Conservation (phyloP, 92 coral and sea anemone species). For the Actinostola sp. region DNA sequence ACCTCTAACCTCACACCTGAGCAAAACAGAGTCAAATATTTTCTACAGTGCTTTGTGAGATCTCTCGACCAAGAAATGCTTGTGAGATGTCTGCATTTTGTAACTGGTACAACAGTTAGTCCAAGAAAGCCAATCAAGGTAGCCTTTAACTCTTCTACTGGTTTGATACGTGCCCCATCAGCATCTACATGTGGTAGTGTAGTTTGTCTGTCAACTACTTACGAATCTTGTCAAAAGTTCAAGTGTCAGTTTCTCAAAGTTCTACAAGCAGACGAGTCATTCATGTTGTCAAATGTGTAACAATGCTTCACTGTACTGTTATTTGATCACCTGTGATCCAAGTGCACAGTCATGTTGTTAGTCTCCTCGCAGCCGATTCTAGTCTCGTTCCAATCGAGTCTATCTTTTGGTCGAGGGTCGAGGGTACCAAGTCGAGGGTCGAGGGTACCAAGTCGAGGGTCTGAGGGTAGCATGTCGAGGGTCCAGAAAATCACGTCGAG, state of each 20-base stretch:
- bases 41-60: conserved; percentile 29
- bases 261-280: not conserved
- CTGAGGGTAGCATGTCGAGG: no score
- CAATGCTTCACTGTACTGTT: no score
- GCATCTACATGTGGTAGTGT: conserved; percentile 47
- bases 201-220: conserved; percentile 41
- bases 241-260: conserved; percentile 33
- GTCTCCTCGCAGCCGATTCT: no score
- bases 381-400: no score
- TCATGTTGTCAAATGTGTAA: conserved; percentile 7
- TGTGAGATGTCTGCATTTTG: conserved; percentile 40
- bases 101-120: conserved; percentile 35
- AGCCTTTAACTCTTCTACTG: conserved; percentile 31
- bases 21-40: conserved; percentile 38
- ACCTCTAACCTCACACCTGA: conserved; percentile 31
- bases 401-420: no score
- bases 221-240: conserved; percentile 38
- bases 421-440: no score
- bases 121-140: conserved; percentile 46
- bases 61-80: conserved; percentile 35
- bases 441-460: no score
- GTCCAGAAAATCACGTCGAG: no score
- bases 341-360: no score
- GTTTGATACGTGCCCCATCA: conserved; percentile 39
- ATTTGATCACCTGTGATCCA: no score